phyloP scores from a whole-genome alignment of 1,140 invertebrate species.

The Macrobrachium nipponense region DNA sequence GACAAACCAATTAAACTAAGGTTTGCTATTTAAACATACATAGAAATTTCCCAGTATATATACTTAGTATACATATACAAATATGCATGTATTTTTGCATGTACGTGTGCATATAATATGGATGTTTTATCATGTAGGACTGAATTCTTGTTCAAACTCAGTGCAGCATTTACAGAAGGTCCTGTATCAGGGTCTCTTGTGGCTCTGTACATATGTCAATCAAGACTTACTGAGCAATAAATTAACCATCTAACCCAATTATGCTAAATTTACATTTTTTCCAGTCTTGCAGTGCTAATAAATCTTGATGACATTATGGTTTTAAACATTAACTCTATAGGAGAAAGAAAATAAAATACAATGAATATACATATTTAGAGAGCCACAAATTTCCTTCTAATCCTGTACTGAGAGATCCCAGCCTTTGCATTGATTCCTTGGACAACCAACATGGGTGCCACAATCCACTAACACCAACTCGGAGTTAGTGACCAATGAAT shows the following conservation, averaged over 20 bases:
- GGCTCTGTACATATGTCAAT: not conserved
- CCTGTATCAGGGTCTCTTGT: constrained; percentile 20
- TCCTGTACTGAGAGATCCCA: constrained; percentile 46
- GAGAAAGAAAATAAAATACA: constrained; percentile 9
- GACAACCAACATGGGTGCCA: constrained; percentile 31
- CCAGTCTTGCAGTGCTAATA: no score
- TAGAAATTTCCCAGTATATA: no score
- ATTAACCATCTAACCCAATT: no score
- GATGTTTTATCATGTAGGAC: constrained; percentile 54
- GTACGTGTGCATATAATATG: constrained; percentile 20
- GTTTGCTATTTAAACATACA: no score
- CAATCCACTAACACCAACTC: constrained; percentile 51
- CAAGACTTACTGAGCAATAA: not conserved
- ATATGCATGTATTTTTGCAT: no score
- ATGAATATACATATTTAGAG: constrained; percentile 8
- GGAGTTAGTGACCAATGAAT: constrained; percentile 22
- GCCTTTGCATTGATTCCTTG: constrained; percentile 59
- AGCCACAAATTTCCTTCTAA: constrained; percentile 47
- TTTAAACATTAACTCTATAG: no score
- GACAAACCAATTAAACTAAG: no score
- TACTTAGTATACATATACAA: no score
- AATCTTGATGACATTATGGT: no score
- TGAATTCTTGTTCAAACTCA: constrained; percentile 50
- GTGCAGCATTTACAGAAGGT: constrained; percentile 34
- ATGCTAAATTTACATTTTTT: no score